Evolutionary conservation across 2,113 vertebrate species (phyloP).

Genomic region (Hippocampus barbouri): DNA sequence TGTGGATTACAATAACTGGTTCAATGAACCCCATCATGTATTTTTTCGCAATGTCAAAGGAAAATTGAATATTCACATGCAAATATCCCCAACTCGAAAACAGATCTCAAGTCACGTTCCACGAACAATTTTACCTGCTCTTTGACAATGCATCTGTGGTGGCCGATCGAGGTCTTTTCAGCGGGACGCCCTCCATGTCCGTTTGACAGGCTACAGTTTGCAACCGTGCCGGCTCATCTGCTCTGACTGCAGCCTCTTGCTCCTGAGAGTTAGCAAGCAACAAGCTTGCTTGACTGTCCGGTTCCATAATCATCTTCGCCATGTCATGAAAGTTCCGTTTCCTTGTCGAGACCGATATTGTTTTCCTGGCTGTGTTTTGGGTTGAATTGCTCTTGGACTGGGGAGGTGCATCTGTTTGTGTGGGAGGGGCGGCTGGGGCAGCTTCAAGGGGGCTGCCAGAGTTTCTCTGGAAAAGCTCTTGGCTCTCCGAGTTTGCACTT

Average conservation of each 20-base stretch:
- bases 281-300: constrained; percentile 65
- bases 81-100: too few relatives aligned
- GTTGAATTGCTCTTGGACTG: constrained; percentile 1
- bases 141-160: accelerated
- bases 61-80: too few relatives aligned
- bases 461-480: constrained; percentile 19
- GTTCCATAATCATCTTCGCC: constrained; percentile 72
- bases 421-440: constrained; percentile 36
- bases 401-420: constrained; percentile 11
- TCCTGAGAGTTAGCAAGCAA: constrained; percentile 42
- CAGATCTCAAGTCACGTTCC: not conserved
- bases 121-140: constrained; percentile 23
- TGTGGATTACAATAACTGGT: not conserved
- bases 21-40: not conserved
- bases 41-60: too few relatives aligned
- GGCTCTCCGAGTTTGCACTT: constrained; percentile 41
- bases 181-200: constrained; percentile 22
- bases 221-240: constrained; percentile 9
- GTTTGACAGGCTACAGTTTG: constrained; percentile 17
- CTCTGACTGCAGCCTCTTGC: constrained; percentile 3
- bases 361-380: not conserved
- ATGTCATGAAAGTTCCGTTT: constrained; percentile 59
- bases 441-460: constrained; percentile 45
- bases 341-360: not conserved
- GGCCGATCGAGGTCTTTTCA: not conserved